Evolutionary conservation across 2,113 vertebrate genomes (phyloP), one percentile per base, ranked within the genome.

Genomic region (Hemiprocne comata): DNA sequence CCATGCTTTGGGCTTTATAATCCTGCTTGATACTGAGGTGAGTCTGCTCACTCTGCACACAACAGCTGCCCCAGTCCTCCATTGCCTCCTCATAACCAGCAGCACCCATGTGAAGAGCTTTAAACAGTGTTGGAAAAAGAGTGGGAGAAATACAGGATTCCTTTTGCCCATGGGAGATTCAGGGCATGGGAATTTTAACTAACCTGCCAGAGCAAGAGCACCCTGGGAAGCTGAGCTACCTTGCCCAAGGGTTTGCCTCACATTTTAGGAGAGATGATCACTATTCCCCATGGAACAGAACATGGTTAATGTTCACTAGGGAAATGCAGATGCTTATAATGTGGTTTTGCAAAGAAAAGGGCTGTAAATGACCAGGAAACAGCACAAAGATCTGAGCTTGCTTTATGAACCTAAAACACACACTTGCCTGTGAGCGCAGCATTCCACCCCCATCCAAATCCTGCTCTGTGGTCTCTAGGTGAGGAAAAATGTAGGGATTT

Each of bases 151-250:
- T 67, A 82, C 65, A 65, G 54, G 40, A 58, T 72, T 91, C 21
- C 18, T 91, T 78, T 87, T 57, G 77, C 87, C 24, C 13, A 36
- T 54, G 31, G 42, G 78, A 87, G 58, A 89, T 53, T 69, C 25
- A 28, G 76, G 77, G 76, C 87, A 78, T 40, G 54, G 74, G 89
- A 96, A 38, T 86, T 87, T 46, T 89, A 89, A 92, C 55, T 82
- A 91, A 85, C 76, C 57, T 94, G 89, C 84, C 77, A 87, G 87
- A 95, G 84, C 80, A 72, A 87, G 87, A 95, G 84, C 80, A 72
- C 73, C 28, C 44, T 50, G 70, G 87, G 89, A 95, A 87, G 74
- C 81, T 87, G 50, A 95, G 70, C 91, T 85, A 50, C 74, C 7
- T 48, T 58, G 89, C 96, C 76, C 0, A 7, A 75, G 89, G 89